Percentiles rank a stretch among this genome's conserved stretches.
These are phyloP conservation scores for Malurus splendens DNA, from an alignment of 2,797 vertebrate species.

Conservation along the genomic window DNA sequence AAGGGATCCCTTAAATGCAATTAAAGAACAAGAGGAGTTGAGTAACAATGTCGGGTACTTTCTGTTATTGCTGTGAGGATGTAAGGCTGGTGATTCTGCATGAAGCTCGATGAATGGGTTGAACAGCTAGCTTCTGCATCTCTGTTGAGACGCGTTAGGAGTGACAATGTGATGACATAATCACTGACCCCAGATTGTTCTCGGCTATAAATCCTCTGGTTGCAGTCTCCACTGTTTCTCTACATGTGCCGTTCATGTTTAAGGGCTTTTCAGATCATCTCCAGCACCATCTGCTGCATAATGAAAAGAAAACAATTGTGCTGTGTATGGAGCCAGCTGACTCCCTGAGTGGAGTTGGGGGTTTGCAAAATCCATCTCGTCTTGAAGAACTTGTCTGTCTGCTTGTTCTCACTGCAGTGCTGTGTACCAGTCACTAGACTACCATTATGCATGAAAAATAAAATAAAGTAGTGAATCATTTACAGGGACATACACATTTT, in stretches of 20 bases:
- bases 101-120: background rate
- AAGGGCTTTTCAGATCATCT: slow-evolving; percentile 53
- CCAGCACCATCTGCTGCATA: slow-evolving; percentile 38
- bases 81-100: background rate
- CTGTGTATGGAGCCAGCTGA: slow-evolving; percentile 7
- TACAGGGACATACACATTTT: fast-evolving
- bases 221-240: slow-evolving; percentile 3
- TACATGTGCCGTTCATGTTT: slow-evolving; percentile 13
- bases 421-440: background rate
- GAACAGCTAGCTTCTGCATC: background rate
- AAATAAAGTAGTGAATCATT: background rate
- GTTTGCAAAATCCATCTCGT: background rate
- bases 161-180: slow-evolving; percentile 3
- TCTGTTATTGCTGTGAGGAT: background rate
- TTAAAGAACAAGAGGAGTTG: background rate
- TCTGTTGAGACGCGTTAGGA: background rate
- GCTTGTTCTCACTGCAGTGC: background rate
- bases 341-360: background rate
- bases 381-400: background rate
- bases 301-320: slow-evolving; percentile 17
- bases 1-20: background rate
- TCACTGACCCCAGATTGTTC: slow-evolving; percentile 28
- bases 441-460: background rate
- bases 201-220: slow-evolving; percentile 11
- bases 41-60: background rate